Percentiles rank a stretch among this genome's conserved stretches.
phyloP scores from a whole-genome alignment of 2,797 vertebrate genomes.

The Bryconaethiops microstoma region DNA sequence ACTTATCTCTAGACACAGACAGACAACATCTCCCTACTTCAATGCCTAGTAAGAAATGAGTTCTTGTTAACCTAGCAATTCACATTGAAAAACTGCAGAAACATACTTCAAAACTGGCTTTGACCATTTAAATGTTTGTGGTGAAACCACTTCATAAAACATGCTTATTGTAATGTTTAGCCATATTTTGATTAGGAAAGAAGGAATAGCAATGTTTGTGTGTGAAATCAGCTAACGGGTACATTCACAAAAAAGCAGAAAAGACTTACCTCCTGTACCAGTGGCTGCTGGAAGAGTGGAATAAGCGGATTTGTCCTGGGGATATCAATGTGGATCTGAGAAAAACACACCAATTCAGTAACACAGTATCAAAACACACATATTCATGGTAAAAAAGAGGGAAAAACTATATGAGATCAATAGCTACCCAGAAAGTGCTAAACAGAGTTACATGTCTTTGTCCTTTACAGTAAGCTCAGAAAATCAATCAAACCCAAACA shows the following conservation, averaged over 20 bases:
- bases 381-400: slow-evolving; percentile 27
- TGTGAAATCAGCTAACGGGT: not conserved
- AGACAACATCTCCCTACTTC: too few species aligned
- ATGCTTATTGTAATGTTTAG: not conserved
- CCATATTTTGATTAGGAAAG: not conserved
- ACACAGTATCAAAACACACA: slow-evolving; percentile 37
- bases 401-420: slow-evolving; percentile 36
- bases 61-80: too few species aligned
- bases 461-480: slow-evolving; percentile 49
- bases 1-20: too few species aligned
- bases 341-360: not conserved
- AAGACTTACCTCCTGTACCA: slow-evolving; percentile 92
- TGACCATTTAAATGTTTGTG: too few species aligned
- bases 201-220: not conserved
- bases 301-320: slow-evolving; percentile 98
- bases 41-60: too few species aligned
- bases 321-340: slow-evolving; percentile 98
- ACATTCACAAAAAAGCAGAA: not conserved
- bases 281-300: slow-evolving; percentile 95
- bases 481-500: slow-evolving; percentile 53
- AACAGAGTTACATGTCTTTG: slow-evolving; percentile 49
- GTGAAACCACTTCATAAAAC: not conserved
- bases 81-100: too few species aligned
- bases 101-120: too few species aligned
- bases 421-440: slow-evolving; percentile 43